phyloP scores from a whole-genome alignment of 2,888 invertebrate genomes.

The Xestia rhomboidea region DNA sequence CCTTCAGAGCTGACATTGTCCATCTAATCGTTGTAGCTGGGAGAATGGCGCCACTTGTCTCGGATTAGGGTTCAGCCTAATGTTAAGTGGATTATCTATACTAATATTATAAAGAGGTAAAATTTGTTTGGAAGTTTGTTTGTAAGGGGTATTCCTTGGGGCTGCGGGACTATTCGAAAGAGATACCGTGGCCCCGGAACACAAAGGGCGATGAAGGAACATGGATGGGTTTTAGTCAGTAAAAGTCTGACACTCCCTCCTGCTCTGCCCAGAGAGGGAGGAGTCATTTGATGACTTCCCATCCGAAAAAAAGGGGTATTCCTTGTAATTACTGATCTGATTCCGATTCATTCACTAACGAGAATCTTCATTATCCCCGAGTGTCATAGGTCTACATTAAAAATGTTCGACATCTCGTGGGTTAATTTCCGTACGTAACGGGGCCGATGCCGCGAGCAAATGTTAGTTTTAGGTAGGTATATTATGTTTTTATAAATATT shows the following conservation, averaged over 20 bases:
- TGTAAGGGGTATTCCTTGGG: too few relatives aligned
- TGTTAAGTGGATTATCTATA: background rate
- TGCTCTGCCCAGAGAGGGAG: too few relatives aligned
- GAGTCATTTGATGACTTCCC: too few relatives aligned
- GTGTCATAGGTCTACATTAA: too few relatives aligned
- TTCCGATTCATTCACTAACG: background rate
- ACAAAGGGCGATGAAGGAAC: too few relatives aligned
- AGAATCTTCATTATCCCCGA: background rate
- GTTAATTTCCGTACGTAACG: background rate
- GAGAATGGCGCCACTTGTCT: conserved; percentile 73
- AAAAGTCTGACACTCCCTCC: too few relatives aligned
- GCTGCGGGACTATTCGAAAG: too few relatives aligned
- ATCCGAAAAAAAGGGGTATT: too few relatives aligned
- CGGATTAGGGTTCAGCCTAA: conserved; percentile 55
- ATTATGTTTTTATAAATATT: background rate
- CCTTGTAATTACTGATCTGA: background rate
- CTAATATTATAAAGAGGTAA: background rate
- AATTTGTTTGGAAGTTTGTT: background rate
- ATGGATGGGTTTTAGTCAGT: too few relatives aligned
- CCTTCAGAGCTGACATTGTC: conserved; percentile 76
- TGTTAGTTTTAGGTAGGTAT: background rate
- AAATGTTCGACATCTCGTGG: too few relatives aligned
- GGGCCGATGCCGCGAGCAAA: background rate
- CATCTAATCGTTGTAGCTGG: conserved; percentile 71
- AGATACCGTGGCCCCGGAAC: too few relatives aligned